Evolutionary conservation across 2,113 vertebrate genomes (phyloP), one percentile per base, ranked within the genome.

Genomic region (Burhinus oedicnemus): DNA sequence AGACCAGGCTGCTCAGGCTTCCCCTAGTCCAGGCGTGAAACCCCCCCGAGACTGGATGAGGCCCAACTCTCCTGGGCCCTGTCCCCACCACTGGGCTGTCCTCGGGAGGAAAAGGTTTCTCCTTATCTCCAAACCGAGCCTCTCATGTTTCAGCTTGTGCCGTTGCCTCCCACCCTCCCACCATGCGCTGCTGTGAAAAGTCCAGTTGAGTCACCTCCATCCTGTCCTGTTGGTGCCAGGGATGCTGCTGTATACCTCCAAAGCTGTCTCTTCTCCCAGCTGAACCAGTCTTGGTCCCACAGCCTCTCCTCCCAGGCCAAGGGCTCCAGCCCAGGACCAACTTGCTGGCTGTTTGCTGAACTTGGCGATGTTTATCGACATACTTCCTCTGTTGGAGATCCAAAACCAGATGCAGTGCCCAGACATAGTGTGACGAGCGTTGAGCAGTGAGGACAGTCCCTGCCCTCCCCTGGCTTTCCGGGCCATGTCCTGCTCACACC

Each of bases 151-250:
- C 30, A 23, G 20, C 21, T 52, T 69, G n/a, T 38, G 8, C 12
- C 0, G 0, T 17, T 55, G 26, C 20, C 10, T 49, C 47, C 42
- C 0, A 1, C 22, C 12, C 22, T 51, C 27, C 15, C 8, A 38
- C 34, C 40, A 47, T 0, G 0, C 5, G 22, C 34, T 4, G 5
- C 26, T 34, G 83, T 55, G 36, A 34, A 10, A 27, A 47, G 8
- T 45, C 25, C 2, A 0, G 4, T 15, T 20, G 9, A 23, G 9
- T 3, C 44, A 42, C 29, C 29, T 52, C 27, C 22, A 29, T 29
- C 7, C 12, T 5, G 36, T 87, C 22, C 10, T 36, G 11, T 8
- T 26, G 18, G 38, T 57, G 16, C 7, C 26, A 23, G 16, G 14
- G 23, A 30, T 54, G 51, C 7, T 60, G 44, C 19, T 55, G 15